Conservation (phyloP, 2,113 vertebrate species). For the Tragulus kanchil region DNA sequence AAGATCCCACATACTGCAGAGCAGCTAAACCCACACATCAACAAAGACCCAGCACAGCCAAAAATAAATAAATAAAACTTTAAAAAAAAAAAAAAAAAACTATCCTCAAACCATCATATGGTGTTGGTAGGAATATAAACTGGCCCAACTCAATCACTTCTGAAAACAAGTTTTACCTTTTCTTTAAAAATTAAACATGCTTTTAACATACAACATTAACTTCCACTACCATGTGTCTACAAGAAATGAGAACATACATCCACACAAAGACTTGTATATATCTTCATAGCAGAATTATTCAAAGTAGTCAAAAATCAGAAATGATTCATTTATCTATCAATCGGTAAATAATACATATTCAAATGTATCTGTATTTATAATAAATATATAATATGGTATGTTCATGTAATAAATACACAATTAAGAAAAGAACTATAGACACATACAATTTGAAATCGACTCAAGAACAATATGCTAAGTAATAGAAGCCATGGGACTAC, state of each 20-base stretch:
- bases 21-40: too few species aligned
- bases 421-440: background rate
- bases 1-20: too few species aligned
- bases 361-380: background rate
- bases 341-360: background rate
- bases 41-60: too few species aligned
- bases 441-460: background rate
- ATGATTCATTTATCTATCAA: background rate
- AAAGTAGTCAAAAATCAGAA: too few species aligned
- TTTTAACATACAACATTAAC: background rate
- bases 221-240: background rate
- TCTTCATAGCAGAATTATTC: background rate
- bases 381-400: background rate
- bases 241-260: slow-evolving; percentile 1
- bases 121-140: background rate
- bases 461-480: background rate
- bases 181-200: background rate
- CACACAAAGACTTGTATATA: slow-evolving; percentile 18
- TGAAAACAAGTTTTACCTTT: slow-evolving; percentile 28
- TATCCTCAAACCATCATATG: background rate
- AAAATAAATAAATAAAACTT: too few species aligned
- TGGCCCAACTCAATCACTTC: background rate
- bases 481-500: background rate
- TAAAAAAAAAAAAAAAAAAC: background rate
- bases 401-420: background rate